Evolutionary conservation across 2,113 vertebrate genomes (phyloP).

Genomic region (Chlamydotis undulata): DNA sequence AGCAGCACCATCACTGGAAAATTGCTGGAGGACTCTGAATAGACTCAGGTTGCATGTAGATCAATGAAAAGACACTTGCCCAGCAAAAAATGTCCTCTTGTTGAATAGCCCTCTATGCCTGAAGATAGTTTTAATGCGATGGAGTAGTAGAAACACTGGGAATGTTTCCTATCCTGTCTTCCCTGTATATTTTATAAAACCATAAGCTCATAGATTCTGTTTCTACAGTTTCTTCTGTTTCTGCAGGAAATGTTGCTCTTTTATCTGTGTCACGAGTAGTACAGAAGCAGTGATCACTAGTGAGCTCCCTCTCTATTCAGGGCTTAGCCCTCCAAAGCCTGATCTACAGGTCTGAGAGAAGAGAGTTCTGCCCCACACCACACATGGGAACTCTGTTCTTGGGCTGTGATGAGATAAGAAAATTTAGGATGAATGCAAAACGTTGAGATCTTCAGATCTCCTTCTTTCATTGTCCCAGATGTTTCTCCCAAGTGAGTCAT

Average conservation of each 20-base stretch:
- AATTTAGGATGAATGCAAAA: neutral
- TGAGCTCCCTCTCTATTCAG: neutral
- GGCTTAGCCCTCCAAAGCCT: neutral
- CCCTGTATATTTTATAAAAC: neutral
- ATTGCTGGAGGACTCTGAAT: neutral
- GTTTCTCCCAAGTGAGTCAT: neutral
- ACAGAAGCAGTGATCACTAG: neutral
- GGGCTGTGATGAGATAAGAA: fast-evolving
- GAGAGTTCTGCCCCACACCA: neutral
- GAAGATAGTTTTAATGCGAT: neutral
- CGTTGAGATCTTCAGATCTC: neutral
- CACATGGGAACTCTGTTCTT: fast-evolving
- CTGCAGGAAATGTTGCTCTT: neutral
- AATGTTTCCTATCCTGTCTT: neutral
- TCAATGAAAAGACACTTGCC: neutral
- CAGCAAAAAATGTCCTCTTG: neutral
- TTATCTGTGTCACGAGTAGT: neutral
- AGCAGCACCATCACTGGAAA: neutral
- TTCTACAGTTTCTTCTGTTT: neutral
- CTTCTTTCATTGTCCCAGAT: neutral
- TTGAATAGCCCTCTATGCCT: neutral
- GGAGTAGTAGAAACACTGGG: neutral
- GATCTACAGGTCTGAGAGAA: neutral
- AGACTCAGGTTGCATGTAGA: neutral
- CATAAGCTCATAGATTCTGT: neutral